Base-by-base conservation (phyloP, 1,140 invertebrate species). In the Acromyrmex charruanus region DNA sequence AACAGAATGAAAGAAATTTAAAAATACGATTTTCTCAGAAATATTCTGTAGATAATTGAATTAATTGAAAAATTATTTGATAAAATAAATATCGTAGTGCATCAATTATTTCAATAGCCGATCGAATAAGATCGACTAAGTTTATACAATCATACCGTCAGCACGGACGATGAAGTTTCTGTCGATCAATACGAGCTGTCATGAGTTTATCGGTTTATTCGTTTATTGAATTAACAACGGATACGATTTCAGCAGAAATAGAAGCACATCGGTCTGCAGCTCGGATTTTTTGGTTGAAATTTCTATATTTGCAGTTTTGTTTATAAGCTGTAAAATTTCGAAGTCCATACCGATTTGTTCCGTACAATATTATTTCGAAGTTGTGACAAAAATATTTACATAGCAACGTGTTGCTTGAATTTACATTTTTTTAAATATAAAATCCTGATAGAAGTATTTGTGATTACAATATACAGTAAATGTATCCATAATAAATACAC, bases 151-250 rank as follows among this genome's bases (percentile, higher is more conserved):
- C 12, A 21, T 74, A 61, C 21, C 16, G 77, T 79, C 63, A 55
- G 61, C 16, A 9, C 53, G 16, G 4, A 49, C 68, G 53, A 59
- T 31, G 3, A 49, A 82, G 39, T 49, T 35, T 31, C 14, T 21
- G 39, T 80, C 51, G 65, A 80, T 71, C 77, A 35, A 25, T 51
- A 81, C 61, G 31, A 63, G 12, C 63, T 25, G 61, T 49, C 55
- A 71, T 55, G 77, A 51, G 39, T 75, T 79, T 68, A 69, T 51
- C 51, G 28, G 74, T 58, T 81, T 68, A 69, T 51, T 65, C 28
- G 74, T 58, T 81, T 86, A 81, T 86, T 25, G 44, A 86, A 80
- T 86, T 86, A 86, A 35, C 51, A 61, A 25, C 12, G 63, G 21
- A 58, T 55, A 75, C 49, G 14, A 35, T 61, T 69, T 84, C 55